phyloP scores from a whole-genome alignment of 2,888 invertebrate species.

The Cepaea hortensis region DNA sequence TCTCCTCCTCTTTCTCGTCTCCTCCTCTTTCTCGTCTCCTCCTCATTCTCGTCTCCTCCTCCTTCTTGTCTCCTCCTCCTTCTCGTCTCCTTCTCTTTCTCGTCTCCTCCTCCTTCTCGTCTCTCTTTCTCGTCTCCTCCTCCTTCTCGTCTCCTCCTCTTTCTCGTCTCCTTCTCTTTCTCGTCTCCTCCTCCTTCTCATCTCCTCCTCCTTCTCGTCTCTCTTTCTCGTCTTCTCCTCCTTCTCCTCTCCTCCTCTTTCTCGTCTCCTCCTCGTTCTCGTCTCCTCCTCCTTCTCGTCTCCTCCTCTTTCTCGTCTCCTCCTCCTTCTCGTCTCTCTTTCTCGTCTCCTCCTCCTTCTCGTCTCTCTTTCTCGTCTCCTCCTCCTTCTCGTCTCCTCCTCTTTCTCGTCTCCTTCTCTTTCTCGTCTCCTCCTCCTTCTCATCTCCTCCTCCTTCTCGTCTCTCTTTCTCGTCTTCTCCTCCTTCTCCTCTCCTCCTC shows the following conservation, averaged over 20 bases:
- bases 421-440: no score
- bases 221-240: no score
- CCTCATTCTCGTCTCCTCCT: background rate
- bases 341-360: background rate
- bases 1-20: background rate
- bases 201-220: background rate
- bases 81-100: background rate
- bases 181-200: background rate
- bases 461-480: background rate
- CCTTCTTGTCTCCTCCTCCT: background rate
- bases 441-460: conserved; percentile 1
- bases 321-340: background rate
- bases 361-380: conserved; percentile 64
- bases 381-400: background rate
- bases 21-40: background rate
- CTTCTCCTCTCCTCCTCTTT: background rate
- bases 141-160: background rate
- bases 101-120: no score
- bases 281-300: background rate
- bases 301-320: background rate
- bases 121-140: no score
- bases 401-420: no score
- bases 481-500: background rate
- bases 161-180: background rate
- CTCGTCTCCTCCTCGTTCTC: background rate